These are phyloP conservation scores for Megathymus violae DNA, from an alignment of 1,140 invertebrate species.

Conservation along the genomic window DNA sequence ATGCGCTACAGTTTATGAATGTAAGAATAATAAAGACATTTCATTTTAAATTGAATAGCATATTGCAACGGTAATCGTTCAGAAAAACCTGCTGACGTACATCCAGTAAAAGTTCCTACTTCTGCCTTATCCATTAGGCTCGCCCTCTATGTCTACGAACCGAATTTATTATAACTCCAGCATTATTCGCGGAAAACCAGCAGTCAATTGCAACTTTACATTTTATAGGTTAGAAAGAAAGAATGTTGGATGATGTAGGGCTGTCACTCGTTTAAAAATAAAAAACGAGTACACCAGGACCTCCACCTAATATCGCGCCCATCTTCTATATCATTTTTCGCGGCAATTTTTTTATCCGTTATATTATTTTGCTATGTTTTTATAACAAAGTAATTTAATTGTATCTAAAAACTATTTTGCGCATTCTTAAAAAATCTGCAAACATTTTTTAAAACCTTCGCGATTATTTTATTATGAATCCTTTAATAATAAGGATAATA, in stretches of 20 bases:
- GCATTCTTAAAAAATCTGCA: no score
- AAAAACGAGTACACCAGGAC: background rate
- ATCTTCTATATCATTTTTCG: no score
- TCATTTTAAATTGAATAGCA: background rate
- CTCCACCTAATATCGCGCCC: no score
- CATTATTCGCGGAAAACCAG: constrained; percentile 21
- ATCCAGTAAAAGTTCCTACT: constrained; percentile 1
- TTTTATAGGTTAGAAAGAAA: constrained; percentile 28
- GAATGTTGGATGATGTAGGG: constrained; percentile 16
- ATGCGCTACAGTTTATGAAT: no score
- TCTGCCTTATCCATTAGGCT: constrained; percentile 11
- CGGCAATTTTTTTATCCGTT: no score
- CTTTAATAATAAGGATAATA: no score
- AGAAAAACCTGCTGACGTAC: background rate
- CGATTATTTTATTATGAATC: no score
- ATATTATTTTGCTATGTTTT: no score
- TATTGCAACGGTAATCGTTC: background rate
- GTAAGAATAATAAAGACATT: background rate
- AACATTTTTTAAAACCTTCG: no score
- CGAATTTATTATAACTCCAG: constrained; percentile 25
- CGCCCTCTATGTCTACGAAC: background rate
- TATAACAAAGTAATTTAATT: no score
- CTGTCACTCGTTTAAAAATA: background rate
- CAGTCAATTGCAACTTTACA: constrained; percentile 31
- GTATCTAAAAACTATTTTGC: no score